Conservation (phyloP, 2,888 invertebrate species). For the Dryocosmus kuriphilus region DNA sequence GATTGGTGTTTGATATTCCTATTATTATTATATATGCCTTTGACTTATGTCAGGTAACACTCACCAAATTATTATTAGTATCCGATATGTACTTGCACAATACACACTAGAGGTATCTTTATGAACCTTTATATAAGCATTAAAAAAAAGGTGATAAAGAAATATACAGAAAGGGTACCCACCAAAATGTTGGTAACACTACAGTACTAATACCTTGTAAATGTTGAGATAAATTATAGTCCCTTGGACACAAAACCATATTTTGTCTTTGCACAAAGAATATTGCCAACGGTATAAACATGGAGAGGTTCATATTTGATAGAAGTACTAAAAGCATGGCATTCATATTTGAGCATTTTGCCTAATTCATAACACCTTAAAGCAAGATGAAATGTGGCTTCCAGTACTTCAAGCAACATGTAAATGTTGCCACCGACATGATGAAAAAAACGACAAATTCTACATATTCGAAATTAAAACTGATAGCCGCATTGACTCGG, state of each 20-base stretch:
- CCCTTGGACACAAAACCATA: neutral
- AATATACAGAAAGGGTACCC: neutral
- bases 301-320: constrained; percentile 16
- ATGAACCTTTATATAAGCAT: neutral
- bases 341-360: constrained; percentile 8
- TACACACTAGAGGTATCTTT: no score
- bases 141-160: neutral
- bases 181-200: neutral
- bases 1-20: neutral
- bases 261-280: neutral
- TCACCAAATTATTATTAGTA: neutral
- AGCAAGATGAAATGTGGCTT: constrained; percentile 29
- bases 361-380: neutral
- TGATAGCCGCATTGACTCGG: constrained; percentile 45
- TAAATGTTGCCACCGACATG: constrained; percentile 30
- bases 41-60: neutral
- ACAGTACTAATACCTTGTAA: neutral
- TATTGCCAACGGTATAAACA: neutral
- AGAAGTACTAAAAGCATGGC: neutral
- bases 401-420: constrained; percentile 46
- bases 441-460: constrained; percentile 42
- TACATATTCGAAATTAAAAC: constrained; percentile 46
- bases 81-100: neutral
- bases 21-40: no score
- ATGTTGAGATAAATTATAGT: constrained; percentile 5